Evolutionary conservation across 2,113 vertebrate genomes (phyloP).

Genomic region (Pyrgilauda ruficollis): DNA sequence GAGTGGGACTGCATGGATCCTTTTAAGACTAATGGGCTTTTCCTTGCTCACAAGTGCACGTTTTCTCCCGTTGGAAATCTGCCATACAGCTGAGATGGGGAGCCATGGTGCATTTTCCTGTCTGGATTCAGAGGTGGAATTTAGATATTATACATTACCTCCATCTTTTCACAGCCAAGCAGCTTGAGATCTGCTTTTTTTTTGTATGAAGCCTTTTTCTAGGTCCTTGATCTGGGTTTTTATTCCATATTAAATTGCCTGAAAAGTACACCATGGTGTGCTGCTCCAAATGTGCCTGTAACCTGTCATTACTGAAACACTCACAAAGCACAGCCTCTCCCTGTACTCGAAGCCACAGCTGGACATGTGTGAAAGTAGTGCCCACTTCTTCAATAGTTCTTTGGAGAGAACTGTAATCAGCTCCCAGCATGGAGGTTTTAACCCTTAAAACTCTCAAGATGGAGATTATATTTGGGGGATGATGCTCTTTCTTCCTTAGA

Average conservation of each 20-base stretch:
- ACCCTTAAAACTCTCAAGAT: background rate
- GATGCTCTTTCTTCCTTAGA: background rate
- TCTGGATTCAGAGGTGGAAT: background rate
- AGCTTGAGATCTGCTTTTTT: background rate
- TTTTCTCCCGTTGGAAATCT: background rate
- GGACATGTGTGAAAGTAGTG: background rate
- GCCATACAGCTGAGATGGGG: background rate
- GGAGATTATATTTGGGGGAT: background rate
- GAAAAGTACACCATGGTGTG: background rate
- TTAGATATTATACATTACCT: background rate
- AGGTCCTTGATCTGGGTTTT: background rate
- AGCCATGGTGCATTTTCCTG: background rate
- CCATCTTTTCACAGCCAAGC: background rate
- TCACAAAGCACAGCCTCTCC: background rate
- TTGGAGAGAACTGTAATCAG: background rate
- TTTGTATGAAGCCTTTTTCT: background rate
- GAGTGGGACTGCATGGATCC: background rate
- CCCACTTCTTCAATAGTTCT: background rate
- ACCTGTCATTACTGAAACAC: background rate
- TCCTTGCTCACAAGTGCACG: accelerated
- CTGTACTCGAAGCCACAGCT: background rate
- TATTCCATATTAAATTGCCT: background rate
- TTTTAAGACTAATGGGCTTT: background rate
- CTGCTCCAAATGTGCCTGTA: background rate
- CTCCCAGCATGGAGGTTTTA: background rate